Evolutionary conservation across 1,140 invertebrate genomes (phyloP).

Genomic region (Anoplolepis gracilipes): DNA sequence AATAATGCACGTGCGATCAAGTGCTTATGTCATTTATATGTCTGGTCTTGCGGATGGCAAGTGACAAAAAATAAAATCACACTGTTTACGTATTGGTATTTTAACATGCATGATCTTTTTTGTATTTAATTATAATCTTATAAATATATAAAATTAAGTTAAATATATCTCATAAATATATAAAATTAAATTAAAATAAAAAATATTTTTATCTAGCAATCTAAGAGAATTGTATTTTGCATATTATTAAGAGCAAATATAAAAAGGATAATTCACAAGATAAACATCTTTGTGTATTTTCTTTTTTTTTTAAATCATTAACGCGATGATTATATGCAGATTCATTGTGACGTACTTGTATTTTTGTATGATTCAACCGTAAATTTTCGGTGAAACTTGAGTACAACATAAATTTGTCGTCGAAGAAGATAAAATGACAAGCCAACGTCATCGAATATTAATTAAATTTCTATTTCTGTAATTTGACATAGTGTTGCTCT

Average conservation of each 20-base stretch:
- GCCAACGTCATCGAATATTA: neutral
- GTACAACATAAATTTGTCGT: neutral
- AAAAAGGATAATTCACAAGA: too few species aligned
- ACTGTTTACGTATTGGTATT: neutral
- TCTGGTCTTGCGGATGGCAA: neutral
- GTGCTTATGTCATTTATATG: neutral
- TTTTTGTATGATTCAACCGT: neutral
- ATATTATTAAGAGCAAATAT: too few species aligned
- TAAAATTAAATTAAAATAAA: too few species aligned
- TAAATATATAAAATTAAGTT: neutral
- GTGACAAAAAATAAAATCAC: slow-evolving; percentile 26
- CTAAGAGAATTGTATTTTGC: too few species aligned
- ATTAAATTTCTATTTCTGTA: neutral
- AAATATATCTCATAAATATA: too few species aligned
- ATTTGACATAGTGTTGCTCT: neutral
- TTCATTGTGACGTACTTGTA: neutral
- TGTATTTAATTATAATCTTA: neutral
- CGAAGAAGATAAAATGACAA: neutral
- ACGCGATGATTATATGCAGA: neutral
- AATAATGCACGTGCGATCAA: neutral
- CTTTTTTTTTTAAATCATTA: neutral
- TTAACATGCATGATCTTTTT: neutral
- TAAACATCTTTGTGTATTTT: too few species aligned
- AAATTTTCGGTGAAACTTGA: neutral
- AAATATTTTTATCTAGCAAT: too few species aligned